Evolutionary conservation across 1,140 invertebrate genomes (phyloP), one percentile per base, ranked within the genome.

Genomic region (Arion vulgaris): DNA sequence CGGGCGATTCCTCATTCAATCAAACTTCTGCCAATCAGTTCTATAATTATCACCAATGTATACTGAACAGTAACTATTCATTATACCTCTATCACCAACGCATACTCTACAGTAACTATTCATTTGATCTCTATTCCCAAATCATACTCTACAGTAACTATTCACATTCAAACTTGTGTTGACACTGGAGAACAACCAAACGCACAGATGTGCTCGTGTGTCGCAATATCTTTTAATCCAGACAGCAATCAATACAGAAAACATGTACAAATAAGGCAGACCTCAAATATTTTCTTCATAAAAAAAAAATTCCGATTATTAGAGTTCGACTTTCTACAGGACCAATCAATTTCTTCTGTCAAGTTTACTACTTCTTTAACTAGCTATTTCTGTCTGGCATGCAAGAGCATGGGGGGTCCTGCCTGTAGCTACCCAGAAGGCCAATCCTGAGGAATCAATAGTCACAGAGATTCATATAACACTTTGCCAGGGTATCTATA

Each of bases 281-380:
- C 23, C 53, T 57, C 53, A 57, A 57, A 57, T 57, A 57, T 57
- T 57, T 57, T 23, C 53, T 23, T 23, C 4, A 23, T 15, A 9
- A 57, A 4, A 66, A 66, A 66, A 66, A 66, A 5, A 28, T 66
- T 66, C 62, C 32, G 28, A 66, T 66, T 66, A 66, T 66, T 28
- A 34, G 11, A 66, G 62, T 66, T 66, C 62, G 11, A 66, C 62
- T 66, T 66, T n/a, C 62, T 32, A 28, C 62, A 32, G 62, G n/a
- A 66, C 9, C 62, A 66, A 66, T 66, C 62, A 66, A 66, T 66
- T 66, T 66, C 62, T 66, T 66, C 28, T 66, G n/a, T 66, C 62
- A 66, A 32, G 62, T 66, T 66, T 66, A 66, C 62, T 28, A 66
- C 28, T 28, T 66, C 62, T 66, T 66, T 66, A 66, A 34, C 62